phyloP scores from a whole-genome alignment of 1,140 invertebrate species.

The Cotesia chilonis region DNA sequence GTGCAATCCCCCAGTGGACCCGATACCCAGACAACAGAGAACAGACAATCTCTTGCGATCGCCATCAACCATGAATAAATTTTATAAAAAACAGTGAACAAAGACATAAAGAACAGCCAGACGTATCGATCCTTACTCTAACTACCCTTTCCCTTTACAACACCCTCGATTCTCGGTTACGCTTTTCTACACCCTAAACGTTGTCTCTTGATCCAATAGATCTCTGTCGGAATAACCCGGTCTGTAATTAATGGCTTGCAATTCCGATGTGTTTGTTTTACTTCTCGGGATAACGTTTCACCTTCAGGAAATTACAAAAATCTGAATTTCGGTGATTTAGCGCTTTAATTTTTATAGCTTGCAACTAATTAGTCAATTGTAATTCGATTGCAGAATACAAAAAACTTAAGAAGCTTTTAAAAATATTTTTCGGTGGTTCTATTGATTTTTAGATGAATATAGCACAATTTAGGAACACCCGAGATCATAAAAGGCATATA shows the following conservation, averaged over 20 bases:
- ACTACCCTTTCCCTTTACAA: conserved; percentile 10
- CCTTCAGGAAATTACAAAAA: too few relatives aligned
- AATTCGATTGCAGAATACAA: too few relatives aligned
- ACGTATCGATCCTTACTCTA: conserved; percentile 19
- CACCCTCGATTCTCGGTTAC: conserved; percentile 12
- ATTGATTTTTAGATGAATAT: too few relatives aligned
- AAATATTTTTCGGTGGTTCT: too few relatives aligned
- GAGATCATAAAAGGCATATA: background rate
- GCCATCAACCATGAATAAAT: conserved; percentile 2
- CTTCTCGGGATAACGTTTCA: too few relatives aligned
- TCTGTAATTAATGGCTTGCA: too few relatives aligned
- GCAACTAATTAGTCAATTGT: too few relatives aligned
- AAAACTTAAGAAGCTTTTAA: too few relatives aligned
- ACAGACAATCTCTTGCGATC: conserved; percentile 12
- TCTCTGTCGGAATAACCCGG: conserved; percentile 8
- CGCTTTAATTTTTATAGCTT: too few relatives aligned
- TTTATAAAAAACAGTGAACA: conserved; percentile 4
- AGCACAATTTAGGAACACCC: too few relatives aligned
- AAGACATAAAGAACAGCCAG: conserved; percentile 9
- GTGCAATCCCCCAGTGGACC: conserved; percentile 22
- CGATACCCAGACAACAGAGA: background rate
- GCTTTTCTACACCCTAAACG: conserved; percentile 27
- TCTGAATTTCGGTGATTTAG: too few relatives aligned
- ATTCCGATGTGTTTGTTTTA: too few relatives aligned
- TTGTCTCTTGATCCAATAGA: conserved; percentile 22